Evolutionary conservation across 1,140 invertebrate genomes (phyloP).

Genomic region (Brachionus manjavacas): DNA sequence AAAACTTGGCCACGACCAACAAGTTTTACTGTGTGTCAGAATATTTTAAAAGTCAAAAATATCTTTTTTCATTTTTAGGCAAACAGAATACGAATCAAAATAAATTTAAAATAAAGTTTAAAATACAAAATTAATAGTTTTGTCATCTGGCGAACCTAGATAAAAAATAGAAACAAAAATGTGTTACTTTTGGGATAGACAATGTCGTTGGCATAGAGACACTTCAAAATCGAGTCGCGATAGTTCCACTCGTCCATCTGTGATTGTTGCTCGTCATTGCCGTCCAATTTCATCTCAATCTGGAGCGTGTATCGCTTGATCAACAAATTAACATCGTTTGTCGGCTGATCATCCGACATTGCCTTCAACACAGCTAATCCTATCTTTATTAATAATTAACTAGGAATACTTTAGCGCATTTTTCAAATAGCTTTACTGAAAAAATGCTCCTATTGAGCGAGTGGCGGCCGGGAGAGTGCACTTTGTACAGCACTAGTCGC

Average conservation of each 20-base stretch:
- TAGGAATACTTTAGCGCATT: neutral
- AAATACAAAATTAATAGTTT: too few species aligned
- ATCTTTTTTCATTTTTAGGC: too few species aligned
- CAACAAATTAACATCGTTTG: conserved; percentile 4
- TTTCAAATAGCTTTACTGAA: conserved; percentile 2
- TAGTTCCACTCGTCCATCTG: neutral
- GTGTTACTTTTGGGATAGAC: neutral
- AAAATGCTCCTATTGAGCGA: neutral
- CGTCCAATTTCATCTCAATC: neutral
- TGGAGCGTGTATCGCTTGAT: conserved; percentile 19
- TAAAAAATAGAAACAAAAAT: neutral
- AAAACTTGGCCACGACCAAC: too few species aligned
- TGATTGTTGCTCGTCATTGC: neutral
- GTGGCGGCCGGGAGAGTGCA: neutral
- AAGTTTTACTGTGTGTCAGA: too few species aligned
- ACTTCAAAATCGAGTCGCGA: conserved; percentile 28
- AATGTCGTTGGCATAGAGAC: conserved; percentile 4
- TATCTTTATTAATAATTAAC: neutral
- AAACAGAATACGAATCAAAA: too few species aligned
- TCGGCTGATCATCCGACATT: neutral
- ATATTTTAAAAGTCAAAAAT: too few species aligned
- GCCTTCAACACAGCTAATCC: conserved; percentile 26
- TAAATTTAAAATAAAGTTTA: too few species aligned
- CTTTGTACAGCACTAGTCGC: neutral
- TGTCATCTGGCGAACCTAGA: neutral